These are phyloP conservation scores for Macaca mulatta DNA, from an alignment of 2,113 vertebrate genomes.

Conservation along the genomic window DNA sequence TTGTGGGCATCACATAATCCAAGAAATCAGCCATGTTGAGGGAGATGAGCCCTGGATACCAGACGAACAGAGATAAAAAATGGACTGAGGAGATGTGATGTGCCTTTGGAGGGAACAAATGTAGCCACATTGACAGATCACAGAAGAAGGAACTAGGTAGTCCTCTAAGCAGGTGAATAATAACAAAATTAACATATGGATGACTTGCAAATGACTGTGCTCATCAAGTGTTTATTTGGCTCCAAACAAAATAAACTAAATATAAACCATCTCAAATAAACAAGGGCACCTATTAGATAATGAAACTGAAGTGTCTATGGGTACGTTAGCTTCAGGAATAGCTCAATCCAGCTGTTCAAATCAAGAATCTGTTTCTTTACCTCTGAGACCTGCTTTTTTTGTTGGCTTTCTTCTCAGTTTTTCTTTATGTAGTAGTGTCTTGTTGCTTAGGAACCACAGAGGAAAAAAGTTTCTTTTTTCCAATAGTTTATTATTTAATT, in stretches of 20 bases:
- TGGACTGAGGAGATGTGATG: not conserved
- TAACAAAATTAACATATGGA: not conserved
- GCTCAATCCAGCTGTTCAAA: not conserved
- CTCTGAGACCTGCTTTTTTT: not conserved
- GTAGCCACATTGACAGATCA: not conserved
- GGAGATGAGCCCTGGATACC: not conserved
- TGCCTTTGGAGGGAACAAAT: not conserved
- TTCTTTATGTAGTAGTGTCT: not conserved
- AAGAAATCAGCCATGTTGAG: not conserved
- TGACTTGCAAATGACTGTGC: not conserved
- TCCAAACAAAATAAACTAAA: conserved; percentile 18
- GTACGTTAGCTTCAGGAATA: not conserved
- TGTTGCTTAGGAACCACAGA: not conserved
- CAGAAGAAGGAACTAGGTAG: not conserved
- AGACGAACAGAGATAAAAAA: not conserved
- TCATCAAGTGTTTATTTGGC: not conserved
- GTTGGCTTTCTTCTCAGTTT: not conserved
- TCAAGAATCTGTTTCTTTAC: not conserved
- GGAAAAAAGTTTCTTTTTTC: not conserved
- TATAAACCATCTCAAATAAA: not conserved
- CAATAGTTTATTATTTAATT: not conserved
- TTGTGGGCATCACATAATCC: not conserved
- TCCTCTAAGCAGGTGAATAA: not conserved
- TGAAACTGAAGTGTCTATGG: not conserved
- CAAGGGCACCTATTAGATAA: not conserved